Base-by-base conservation (phyloP, 2,888 invertebrate species). In the Drosophila acutilabella region DNA sequence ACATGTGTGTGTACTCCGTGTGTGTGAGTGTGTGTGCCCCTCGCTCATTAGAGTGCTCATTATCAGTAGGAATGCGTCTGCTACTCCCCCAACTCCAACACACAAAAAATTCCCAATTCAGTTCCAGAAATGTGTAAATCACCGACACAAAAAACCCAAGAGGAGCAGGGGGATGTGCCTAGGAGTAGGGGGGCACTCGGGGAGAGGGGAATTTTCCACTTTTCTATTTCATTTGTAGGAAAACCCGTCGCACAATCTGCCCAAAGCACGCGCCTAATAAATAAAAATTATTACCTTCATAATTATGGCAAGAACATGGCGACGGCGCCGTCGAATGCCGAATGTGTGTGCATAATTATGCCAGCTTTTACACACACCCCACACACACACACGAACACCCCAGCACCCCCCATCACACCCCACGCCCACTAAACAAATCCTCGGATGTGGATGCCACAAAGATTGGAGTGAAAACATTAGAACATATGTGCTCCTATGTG, bases 241-340 rank as follows among this genome's bases (percentile, higher is more conserved):
- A 71, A 77, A 77, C 64, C 65, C 67, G 51, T 52, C 71, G 61
- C 64, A 76, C 68, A 73, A 76, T 70, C 74, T 83, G 88, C 83
- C 79, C 77, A 64, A 79, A 83, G 82, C 86, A 84, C 79, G 84
- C 81, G 89, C 79, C 86, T 90, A 90, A 89, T 90, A 90, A 90
- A 90, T 90, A 90, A 87, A 90, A 90, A 89, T 89, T 89, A 89
- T 89, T 90, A 90, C 90, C 89, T 90, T 86, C 89, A 84, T 90
- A 89, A 89, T 89, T 90, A 89, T 88, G 88, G 81, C 57, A 80
- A 79, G 82, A 86, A 86, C 85, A 86, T 89, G 84, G 57, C 69
- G 45, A 65, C 51, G 75, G 70, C 84, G 78, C 58, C 75, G 71
- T 77, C 79, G 76, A 72, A 81, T 84, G 85, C 89, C 79, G 76